Conservation (phyloP, 2,888 invertebrate species). For the Parnassius apollo region DNA sequence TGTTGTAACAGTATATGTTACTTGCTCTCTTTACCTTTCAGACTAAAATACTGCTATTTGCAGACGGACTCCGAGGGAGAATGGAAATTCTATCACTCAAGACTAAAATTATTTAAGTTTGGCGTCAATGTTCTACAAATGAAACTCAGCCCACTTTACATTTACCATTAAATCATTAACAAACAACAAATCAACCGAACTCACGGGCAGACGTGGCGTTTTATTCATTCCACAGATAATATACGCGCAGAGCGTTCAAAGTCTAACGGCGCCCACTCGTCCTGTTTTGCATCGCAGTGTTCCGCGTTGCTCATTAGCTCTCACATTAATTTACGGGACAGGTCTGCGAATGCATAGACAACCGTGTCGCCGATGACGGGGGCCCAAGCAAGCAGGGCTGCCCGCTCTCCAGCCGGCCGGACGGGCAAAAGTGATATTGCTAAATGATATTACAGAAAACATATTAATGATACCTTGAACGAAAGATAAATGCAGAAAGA, state of each 20-base stretch:
- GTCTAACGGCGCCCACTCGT: conserved; percentile 40
- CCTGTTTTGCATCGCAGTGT: conserved; percentile 45
- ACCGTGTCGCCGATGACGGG: conserved; percentile 34
- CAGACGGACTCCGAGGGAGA: no score
- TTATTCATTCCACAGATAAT: conserved; percentile 14
- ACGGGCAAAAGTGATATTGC: no score
- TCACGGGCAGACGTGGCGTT: conserved; percentile 1
- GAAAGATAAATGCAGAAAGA: no score
- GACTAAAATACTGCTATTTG: no score
- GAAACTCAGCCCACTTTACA: no score
- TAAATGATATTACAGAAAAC: no score
- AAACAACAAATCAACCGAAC: neutral
- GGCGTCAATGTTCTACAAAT: no score
- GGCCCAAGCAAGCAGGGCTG: conserved; percentile 24
- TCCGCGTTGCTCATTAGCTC: conserved; percentile 63
- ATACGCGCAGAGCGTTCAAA: conserved; percentile 15
- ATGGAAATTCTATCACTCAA: no score
- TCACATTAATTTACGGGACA: conserved; percentile 51
- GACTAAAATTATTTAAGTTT: no score
- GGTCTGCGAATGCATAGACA: conserved; percentile 53
- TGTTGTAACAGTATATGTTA: no score
- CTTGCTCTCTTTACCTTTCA: no score
- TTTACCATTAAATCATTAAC: neutral
- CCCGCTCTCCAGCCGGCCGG: neutral
- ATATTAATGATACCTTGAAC: no score